phyloP scores from a whole-genome alignment of 2,888 invertebrate species.

The Bruchidius siliquastri region DNA sequence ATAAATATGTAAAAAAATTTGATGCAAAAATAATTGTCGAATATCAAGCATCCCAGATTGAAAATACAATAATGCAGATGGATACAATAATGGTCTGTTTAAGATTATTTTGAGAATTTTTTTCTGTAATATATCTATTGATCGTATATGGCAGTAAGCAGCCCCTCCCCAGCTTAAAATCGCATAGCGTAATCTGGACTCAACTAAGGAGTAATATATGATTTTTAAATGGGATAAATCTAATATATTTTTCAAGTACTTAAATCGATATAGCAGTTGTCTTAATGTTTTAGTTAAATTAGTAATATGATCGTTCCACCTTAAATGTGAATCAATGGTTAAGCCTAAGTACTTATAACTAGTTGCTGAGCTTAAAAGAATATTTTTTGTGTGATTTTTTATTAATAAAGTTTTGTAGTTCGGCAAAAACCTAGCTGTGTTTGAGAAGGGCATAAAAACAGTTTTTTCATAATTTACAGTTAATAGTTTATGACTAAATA shows the following conservation, averaged over 20 bases:
- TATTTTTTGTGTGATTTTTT: neutral
- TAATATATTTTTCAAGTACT: constrained; percentile 3
- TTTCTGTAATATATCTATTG: neutral
- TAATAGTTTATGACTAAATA: constrained; percentile 1
- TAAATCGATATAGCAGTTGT: constrained; percentile 3
- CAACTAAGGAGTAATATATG: constrained; percentile 2
- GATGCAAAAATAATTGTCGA: no score
- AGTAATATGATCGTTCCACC: constrained; percentile 3
- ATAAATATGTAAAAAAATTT: no score
- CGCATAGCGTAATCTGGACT: constrained; percentile 6
- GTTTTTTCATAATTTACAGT: constrained; percentile 5
- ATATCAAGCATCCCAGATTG: no score
- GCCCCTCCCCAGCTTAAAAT: constrained; percentile 5
- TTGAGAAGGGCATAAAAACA: neutral
- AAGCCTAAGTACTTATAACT: constrained; percentile 6
- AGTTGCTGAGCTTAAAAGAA: neutral
- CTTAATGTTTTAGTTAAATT: neutral
- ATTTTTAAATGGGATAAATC: neutral
- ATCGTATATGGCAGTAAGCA: constrained; percentile 1
- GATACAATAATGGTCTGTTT: no score
- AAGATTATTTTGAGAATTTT: neutral
- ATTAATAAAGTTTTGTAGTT: neutral
- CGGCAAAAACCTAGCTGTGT: neutral
- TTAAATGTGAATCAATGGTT: constrained; percentile 3
- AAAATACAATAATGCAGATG: no score